Evolutionary conservation across 2,113 vertebrate species (phyloP).

Genomic region (Phrynocephalus versicolor): DNA sequence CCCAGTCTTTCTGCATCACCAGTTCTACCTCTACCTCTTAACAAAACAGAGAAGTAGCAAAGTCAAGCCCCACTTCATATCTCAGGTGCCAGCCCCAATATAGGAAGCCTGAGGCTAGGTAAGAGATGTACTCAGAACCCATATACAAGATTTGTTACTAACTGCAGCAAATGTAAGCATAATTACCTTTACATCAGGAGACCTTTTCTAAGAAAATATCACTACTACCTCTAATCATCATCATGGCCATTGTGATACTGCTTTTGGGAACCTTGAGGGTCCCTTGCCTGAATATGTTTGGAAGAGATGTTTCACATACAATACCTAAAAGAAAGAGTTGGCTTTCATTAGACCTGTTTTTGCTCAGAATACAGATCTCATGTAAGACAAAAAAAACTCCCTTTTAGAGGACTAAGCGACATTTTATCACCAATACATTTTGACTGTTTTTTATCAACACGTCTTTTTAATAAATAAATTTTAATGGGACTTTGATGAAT

Average conservation of each 20-base stretch:
- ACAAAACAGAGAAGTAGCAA: not conserved
- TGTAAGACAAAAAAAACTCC: not conserved
- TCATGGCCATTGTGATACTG: not conserved
- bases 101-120: not conserved
- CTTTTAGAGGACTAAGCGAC: not conserved
- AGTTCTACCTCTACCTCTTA: not conserved
- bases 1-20: not conserved
- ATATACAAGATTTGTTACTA: not conserved
- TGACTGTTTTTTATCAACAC: not conserved
- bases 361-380: constrained; percentile 7
- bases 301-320: not conserved
- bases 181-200: not conserved
- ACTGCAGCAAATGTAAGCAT: not conserved
- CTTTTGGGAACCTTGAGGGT: not conserved
- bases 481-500: not conserved
- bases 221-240: not conserved
- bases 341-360: not conserved
- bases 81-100: not conserved
- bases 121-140: too few relatives aligned
- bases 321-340: not conserved
- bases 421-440: not conserved
- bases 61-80: not conserved
- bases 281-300: not conserved
- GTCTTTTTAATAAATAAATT: not conserved
- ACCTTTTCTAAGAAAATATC: too few relatives aligned